phyloP scores from a whole-genome alignment of 2,888 invertebrate species.

The Coronaproctus castanopsis region DNA sequence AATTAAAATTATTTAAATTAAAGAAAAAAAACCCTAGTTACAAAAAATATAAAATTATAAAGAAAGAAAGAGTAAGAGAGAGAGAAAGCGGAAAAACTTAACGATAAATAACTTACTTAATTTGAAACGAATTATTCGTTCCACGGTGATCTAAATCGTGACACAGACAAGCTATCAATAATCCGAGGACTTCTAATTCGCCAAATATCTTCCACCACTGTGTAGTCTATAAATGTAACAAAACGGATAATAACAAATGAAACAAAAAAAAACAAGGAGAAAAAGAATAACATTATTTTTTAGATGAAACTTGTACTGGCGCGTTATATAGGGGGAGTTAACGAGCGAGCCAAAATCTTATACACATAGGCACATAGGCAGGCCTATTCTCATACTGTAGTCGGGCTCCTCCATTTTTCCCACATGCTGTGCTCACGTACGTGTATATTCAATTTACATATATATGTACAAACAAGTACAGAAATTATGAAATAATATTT shows the following conservation, averaged over 20 bases:
- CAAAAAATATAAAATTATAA: background rate
- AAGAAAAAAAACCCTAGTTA: background rate
- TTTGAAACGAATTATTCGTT: slow-evolving; percentile 93
- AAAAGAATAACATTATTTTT: no score
- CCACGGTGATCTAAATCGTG: slow-evolving; percentile 91
- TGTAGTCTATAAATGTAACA: slow-evolving; percentile 44
- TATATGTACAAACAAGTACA: no score
- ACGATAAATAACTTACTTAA: slow-evolving; percentile 66
- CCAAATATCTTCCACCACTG: slow-evolving; percentile 87
- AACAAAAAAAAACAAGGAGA: no score
- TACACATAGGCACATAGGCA: no score
- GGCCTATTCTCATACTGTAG: no score
- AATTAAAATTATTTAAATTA: background rate
- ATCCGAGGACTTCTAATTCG: slow-evolving; percentile 72
- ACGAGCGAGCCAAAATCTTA: no score
- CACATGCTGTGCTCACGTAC: no score
- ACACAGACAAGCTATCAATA: slow-evolving; percentile 81
- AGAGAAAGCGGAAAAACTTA: background rate
- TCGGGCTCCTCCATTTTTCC: no score
- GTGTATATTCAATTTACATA: no score
- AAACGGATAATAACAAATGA: slow-evolving; percentile 7
- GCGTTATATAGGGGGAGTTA: no score
- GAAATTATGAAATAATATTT: no score
- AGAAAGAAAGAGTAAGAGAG: background rate
- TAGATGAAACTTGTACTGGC: no score